Evolutionary conservation across 2,113 vertebrate species (phyloP).

Genomic region (Abramis brama): DNA sequence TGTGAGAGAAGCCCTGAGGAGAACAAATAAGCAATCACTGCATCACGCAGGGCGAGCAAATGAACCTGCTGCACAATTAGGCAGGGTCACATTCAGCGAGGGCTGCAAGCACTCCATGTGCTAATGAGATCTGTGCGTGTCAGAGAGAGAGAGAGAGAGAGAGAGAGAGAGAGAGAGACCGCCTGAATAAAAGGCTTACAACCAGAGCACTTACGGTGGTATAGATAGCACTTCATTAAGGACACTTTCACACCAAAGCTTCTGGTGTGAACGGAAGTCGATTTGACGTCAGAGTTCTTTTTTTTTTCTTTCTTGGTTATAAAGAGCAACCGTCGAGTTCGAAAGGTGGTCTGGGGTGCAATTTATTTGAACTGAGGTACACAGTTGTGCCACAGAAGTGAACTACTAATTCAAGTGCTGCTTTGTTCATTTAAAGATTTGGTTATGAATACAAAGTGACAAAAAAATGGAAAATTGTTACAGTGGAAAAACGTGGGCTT

Average conservation of each 20-base stretch:
- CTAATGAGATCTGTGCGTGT: constrained; percentile 73
- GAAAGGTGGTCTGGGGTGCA: not conserved
- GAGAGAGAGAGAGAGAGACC: not conserved
- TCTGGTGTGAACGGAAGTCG: not conserved
- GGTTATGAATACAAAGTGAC: not conserved
- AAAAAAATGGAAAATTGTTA: not conserved
- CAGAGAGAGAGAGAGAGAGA: constrained; percentile 47
- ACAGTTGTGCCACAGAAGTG: not conserved
- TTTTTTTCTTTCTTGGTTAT: not conserved
- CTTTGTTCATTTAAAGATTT: no score
- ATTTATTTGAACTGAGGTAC: not conserved
- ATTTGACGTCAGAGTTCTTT: not conserved
- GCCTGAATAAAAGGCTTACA: constrained; percentile 13
- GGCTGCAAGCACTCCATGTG: constrained; percentile 65
- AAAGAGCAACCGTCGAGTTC: not conserved
- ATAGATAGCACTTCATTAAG: constrained; percentile 25
- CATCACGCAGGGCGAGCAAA: constrained; percentile 78
- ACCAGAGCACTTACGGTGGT: not conserved
- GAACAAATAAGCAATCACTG: constrained; percentile 81
- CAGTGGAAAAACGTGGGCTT: no score
- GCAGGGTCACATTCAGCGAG: constrained; percentile 77
- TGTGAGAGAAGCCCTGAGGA: constrained; percentile 75
- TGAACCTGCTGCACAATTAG: constrained; percentile 80
- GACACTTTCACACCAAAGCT: constrained; percentile 17
- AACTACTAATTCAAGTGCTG: not conserved